phyloP scores from a whole-genome alignment of 1,140 invertebrate genomes.

The Hypothenemus hampei region DNA sequence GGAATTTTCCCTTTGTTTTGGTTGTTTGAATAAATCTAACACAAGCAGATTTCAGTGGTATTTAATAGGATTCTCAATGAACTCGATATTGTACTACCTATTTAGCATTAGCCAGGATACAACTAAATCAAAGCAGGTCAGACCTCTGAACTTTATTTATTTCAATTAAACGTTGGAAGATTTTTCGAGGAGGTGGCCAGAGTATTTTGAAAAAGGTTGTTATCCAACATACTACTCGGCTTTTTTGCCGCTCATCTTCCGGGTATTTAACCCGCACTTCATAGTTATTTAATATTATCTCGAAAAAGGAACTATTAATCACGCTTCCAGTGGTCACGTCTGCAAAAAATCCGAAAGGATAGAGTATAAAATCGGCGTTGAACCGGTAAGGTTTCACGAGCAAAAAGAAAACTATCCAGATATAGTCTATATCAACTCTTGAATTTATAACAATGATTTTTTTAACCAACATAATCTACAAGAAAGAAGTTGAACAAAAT shows the following conservation, averaged over 20 bases:
- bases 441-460: not conserved
- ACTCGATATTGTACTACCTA: too few species aligned
- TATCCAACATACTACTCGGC: too few species aligned
- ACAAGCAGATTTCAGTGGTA: too few species aligned
- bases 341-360: constrained; percentile 15
- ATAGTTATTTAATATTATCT: constrained; percentile 27
- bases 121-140: too few species aligned
- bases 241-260: constrained; percentile 8
- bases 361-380: constrained; percentile 22
- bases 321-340: constrained; percentile 18
- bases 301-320: constrained; percentile 15
- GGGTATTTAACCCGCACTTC: constrained; percentile 13
- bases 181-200: too few species aligned
- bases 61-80: too few species aligned
- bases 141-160: too few species aligned
- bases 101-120: too few species aligned
- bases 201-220: too few species aligned
- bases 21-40: not conserved
- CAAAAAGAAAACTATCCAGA: constrained; percentile 8
- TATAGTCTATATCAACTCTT: constrained; percentile 7
- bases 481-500: too few species aligned
- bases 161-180: too few species aligned
- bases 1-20: not conserved
- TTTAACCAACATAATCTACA: too few species aligned
- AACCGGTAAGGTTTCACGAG: constrained; percentile 10